These are phyloP conservation scores for Xylota segnis DNA, from an alignment of 2,888 invertebrate genomes.

Conservation along the genomic window DNA sequence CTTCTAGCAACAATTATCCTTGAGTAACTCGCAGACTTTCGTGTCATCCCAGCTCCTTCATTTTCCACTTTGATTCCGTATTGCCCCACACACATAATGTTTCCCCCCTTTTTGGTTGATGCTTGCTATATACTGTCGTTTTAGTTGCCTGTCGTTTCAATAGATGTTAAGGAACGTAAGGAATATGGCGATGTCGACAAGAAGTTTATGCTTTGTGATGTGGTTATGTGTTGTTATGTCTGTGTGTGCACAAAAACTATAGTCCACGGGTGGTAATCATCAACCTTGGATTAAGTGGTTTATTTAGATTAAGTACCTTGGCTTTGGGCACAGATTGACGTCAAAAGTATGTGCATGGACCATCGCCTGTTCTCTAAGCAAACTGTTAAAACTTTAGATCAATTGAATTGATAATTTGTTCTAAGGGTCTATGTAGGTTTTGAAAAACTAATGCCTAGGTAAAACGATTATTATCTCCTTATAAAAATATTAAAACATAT, in stretches of 20 bases:
- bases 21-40: constrained; percentile 14
- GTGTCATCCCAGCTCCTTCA: constrained; percentile 15
- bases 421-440: too few species aligned
- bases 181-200: constrained; percentile 12
- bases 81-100: background rate
- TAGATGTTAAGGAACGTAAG: constrained; percentile 5
- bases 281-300: constrained; percentile 37
- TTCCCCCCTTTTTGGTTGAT: background rate
- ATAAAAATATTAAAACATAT: too few species aligned
- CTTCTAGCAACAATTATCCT: constrained; percentile 28
- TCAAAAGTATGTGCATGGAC: constrained; percentile 15
- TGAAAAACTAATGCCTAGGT: too few species aligned
- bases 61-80: constrained; percentile 23
- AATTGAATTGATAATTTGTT: too few species aligned
- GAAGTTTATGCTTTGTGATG: constrained; percentile 11
- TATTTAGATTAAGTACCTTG: constrained; percentile 27
- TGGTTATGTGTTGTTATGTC: background rate
- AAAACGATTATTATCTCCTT: too few species aligned
- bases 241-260: constrained; percentile 6
- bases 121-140: background rate
- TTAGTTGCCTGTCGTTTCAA: constrained; percentile 9
- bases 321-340: constrained; percentile 4
- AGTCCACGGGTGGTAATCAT: constrained; percentile 30
- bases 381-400: background rate
- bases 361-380: background rate